A percentile compares a stretch with the other conserved stretches of the same genome.
Conservation (phyloP, 2,797 vertebrate species). For the Scolopax bukidnonensis region DNA sequence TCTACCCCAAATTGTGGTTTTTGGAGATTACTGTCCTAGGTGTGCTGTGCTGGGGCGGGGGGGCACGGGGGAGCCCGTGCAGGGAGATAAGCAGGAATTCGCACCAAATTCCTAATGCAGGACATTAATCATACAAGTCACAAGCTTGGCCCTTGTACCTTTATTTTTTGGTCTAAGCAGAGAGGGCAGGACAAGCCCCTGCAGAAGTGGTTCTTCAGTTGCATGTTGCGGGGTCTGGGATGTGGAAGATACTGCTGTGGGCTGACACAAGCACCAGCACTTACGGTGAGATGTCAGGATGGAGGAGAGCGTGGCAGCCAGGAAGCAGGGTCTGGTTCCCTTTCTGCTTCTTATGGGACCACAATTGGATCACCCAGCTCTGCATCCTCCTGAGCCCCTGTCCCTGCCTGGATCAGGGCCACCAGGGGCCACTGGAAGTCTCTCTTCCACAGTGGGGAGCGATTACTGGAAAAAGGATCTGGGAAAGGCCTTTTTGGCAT, state of each 20-base stretch:
- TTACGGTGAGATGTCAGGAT: not conserved
- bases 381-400: not conserved
- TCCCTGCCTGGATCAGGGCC: not conserved
- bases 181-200: not conserved
- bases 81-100: not conserved
- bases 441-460: not conserved
- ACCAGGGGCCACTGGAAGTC: not conserved
- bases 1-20: slow-evolving; percentile 38
- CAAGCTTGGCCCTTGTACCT: not conserved
- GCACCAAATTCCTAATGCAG: not conserved
- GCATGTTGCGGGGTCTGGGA: not conserved
- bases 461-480: not conserved
- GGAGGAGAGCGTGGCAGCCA: not conserved
- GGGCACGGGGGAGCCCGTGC: not conserved
- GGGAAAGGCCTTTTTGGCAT: not conserved
- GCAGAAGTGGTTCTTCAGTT: not conserved
- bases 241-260: not conserved
- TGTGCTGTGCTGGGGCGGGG: not conserved
- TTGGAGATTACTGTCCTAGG: slow-evolving; percentile 67
- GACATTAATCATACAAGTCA: accelerated
- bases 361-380: not conserved
- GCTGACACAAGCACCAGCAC: not conserved
- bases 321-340: not conserved
- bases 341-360: not conserved
- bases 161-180: not conserved